phyloP scores from a whole-genome alignment of 2,888 invertebrate species.

The Acanthococcus lagerstroemiae region DNA sequence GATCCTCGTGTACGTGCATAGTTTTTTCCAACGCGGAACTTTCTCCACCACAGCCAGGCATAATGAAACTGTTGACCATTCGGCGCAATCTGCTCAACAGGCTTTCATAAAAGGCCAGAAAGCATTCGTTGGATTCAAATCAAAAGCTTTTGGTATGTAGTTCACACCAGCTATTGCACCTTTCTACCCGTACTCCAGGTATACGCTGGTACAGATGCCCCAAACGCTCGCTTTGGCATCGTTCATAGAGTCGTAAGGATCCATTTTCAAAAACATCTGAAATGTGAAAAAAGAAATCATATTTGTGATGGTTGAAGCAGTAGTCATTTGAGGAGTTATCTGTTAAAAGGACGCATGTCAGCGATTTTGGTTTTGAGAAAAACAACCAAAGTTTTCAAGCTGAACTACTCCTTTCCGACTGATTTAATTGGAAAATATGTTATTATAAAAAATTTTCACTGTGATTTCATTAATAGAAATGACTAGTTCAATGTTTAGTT shows the following conservation, averaged over 20 bases:
- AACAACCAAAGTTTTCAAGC: no score
- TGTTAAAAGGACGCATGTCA: no score
- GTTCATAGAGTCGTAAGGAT: background rate
- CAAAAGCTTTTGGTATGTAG: background rate
- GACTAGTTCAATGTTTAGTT: no score
- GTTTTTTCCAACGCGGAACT: background rate
- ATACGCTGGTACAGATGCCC: conserved; percentile 11
- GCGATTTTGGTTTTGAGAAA: no score
- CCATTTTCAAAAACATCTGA: conserved; percentile 9
- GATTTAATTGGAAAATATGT: no score
- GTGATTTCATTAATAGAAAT: no score
- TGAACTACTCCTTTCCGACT: no score
- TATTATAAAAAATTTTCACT: no score
- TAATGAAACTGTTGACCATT: background rate
- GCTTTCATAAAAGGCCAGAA: conserved; percentile 14
- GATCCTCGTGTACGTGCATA: background rate
- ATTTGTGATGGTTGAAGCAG: no score
- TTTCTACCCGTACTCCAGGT: conserved; percentile 17
- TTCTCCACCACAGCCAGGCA: conserved; percentile 8
- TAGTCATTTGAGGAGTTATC: no score
- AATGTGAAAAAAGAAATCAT: no score
- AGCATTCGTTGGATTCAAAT: background rate
- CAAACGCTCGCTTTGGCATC: conserved; percentile 10
- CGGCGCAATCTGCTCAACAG: conserved; percentile 3
- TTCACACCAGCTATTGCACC: background rate